These are phyloP conservation scores for Cochlearius cochlearius DNA, from an alignment of 2,113 vertebrate species.

Conservation along the genomic window DNA sequence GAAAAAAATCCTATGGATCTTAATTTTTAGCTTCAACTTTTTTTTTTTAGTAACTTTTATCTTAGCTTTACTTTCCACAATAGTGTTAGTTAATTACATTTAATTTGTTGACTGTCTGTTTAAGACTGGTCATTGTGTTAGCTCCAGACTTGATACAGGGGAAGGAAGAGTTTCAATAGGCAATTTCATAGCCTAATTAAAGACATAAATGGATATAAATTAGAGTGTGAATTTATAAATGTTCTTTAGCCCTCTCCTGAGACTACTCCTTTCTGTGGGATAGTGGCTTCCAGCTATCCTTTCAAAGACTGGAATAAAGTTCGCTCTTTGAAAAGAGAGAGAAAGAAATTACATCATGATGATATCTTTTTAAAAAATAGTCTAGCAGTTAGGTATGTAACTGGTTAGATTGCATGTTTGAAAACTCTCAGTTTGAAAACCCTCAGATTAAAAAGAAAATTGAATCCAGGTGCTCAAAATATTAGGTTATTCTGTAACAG, in stretches of 20 bases:
- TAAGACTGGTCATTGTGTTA: not conserved
- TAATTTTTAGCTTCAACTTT: not conserved
- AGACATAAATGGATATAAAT: not conserved
- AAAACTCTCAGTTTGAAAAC: not conserved
- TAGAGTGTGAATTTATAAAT: not conserved
- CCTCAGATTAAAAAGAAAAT: not conserved
- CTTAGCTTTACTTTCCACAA: not conserved
- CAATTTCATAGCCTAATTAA: slow-evolving; percentile 10
- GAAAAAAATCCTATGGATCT: not conserved
- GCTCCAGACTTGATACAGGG: not conserved
- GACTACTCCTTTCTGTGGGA: not conserved
- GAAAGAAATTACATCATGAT: not conserved
- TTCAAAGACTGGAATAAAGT: not conserved
- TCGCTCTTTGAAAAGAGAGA: not conserved
- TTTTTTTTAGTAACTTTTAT: not conserved
- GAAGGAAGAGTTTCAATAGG: not conserved
- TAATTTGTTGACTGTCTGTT: not conserved
- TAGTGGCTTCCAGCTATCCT: not conserved
- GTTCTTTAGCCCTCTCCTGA: not conserved
- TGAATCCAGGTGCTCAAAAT: not conserved
- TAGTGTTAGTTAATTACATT: not conserved
- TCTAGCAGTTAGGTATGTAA: not conserved
- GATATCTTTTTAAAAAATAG: not conserved
- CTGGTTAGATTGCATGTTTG: not conserved
- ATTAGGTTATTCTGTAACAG: not conserved